Evolutionary conservation across 2,888 invertebrate genomes (phyloP), one percentile per base, ranked within the genome.

Genomic region (Heliconius sara): DNA sequence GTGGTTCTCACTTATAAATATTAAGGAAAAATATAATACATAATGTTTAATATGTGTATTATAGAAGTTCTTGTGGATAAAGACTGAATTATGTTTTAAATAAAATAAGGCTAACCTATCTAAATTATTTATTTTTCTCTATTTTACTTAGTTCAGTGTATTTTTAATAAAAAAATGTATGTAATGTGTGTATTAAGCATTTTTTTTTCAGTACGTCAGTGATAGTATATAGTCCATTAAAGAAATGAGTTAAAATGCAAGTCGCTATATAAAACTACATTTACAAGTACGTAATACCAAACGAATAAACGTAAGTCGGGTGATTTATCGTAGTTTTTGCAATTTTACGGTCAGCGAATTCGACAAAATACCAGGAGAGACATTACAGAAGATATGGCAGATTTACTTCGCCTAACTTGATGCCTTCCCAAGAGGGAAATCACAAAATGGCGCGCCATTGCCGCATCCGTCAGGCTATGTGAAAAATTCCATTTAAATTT

Each of bases 321-420:
- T 91, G 93, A 94, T 94, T 93, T 94, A 93, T 94, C 88, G 90
- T 91, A 93, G 93, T 94, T 94, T 93, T 94, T 93, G 93, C 93
- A 94, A 94, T 94, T 94, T 94, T 94, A 93, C 93, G 94, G 93
- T 93, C 92, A 92, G 91, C 89, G 93, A 89, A 91, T 92, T 91
- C 90, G 90, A 90, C 88, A 88, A 88, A 86, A 89, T 87, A 89
- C 89, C 92, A 86, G 84, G 93, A 94, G 93, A 94, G 90, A 91
- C 93, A 92, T 94, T 93, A 93, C 89, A 85, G 88, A 88, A 91
- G 92, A 92, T 93, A 92, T 93, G 92, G 88, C 91, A 92, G 93
- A 93, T 93, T 94, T 93, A 93, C 93, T 94, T 92, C 91, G 60
- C 75, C 75, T 91, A 93, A 92, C 91, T 93, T 92, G 91, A 93